Conservation (phyloP, 2,113 vertebrate genomes). For the Prietella phreatophila region DNA sequence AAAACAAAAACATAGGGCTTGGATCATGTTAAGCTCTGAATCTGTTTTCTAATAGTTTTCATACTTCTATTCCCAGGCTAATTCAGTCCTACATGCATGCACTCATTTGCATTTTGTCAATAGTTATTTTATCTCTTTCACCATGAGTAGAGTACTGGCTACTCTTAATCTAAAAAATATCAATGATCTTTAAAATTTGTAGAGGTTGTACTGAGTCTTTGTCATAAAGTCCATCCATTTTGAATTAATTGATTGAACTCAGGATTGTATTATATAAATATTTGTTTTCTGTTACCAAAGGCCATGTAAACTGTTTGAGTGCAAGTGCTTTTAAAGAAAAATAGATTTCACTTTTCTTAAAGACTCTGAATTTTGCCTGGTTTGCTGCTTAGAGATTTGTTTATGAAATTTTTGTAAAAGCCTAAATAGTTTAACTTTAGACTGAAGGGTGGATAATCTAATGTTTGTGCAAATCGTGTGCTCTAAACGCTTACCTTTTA, state of each 20-base stretch:
- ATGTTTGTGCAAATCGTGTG: not conserved
- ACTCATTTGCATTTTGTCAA: not conserved
- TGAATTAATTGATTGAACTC: not conserved
- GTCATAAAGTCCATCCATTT: not conserved
- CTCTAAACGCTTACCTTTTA: not conserved
- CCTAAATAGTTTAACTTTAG: not conserved
- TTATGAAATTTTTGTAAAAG: not conserved
- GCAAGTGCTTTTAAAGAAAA: conserved; percentile 10
- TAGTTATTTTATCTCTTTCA: not conserved
- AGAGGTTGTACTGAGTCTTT: conserved; percentile 15
- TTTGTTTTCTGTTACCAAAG: conserved; percentile 34
- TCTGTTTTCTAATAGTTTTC: not conserved
- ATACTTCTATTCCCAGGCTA: not conserved
- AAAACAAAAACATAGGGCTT: not conserved
- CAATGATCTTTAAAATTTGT: not conserved
- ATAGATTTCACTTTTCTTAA: not conserved
- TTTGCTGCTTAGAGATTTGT: not conserved
- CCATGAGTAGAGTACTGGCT: not conserved
- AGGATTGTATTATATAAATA: conserved; percentile 8
- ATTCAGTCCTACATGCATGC: not conserved
- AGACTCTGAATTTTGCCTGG: not conserved
- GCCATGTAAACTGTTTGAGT: not conserved
- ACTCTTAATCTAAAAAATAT: not conserved
- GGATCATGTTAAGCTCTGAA: not conserved
- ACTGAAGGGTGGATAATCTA: not conserved